Evolutionary conservation across 2,797 vertebrate species (phyloP).

Genomic region (Smutsia gigantea): DNA sequence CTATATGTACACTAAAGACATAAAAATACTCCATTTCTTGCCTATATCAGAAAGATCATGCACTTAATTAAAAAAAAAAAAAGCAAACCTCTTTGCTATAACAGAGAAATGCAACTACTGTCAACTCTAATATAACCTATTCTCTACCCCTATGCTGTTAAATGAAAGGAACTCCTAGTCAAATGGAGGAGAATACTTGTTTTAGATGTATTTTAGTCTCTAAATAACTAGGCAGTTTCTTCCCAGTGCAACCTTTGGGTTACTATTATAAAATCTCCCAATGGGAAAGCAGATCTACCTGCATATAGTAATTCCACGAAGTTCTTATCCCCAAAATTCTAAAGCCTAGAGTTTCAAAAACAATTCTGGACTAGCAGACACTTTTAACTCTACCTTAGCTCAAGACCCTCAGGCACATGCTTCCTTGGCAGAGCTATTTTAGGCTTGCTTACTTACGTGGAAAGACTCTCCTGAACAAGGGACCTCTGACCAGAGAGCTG

Average conservation of each 20-base stretch:
- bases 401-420: not conserved
- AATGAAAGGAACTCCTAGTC: not conserved
- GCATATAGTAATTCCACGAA: not conserved
- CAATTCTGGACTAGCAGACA: not conserved
- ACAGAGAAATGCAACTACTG: not conserved
- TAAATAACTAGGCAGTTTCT: conserved; percentile 16
- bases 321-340: not conserved
- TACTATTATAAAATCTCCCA: not conserved
- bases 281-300: conserved; percentile 23
- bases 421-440: not conserved
- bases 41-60: not conserved
- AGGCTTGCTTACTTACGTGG: conserved; percentile 88
- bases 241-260: not conserved
- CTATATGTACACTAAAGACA: conserved; percentile 10
- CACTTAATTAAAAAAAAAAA: conserved; percentile 12
- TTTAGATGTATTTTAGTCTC: not conserved
- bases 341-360: conserved; percentile 39
- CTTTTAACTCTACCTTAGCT: not conserved
- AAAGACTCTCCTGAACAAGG: conserved; percentile 89
- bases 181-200: not conserved
- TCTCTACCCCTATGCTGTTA: not conserved
- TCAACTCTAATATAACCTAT: not conserved
- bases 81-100: not conserved
- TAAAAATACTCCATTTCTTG: conserved; percentile 29
- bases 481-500: conserved; percentile 94